Evolutionary conservation across 1,140 invertebrate genomes (phyloP), one percentile per base, ranked within the genome.

Genomic region (Procambarus virginalis): DNA sequence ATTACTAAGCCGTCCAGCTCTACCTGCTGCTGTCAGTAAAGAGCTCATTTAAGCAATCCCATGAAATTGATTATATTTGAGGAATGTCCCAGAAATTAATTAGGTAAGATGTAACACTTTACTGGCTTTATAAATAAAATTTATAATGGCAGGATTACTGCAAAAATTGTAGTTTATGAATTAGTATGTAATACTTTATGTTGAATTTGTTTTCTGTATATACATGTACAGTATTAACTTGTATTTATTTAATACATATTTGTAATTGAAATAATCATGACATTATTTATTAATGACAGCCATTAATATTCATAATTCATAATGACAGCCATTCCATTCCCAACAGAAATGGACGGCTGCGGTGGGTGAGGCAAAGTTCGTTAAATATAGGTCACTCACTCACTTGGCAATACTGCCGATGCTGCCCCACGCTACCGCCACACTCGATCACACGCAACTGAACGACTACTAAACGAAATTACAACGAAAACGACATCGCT

Each of bases 371-470:
- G 86, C 78, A 45, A 78, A 81, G 86, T 58, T 75, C 64, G 64
- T 55, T 55, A 88, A 84, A 84, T 49, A 55, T n/a, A n/a, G 48
- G 45, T 75, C 86, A 81, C 86, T 73, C 86, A 73, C 64, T 51
- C 58, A 70, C 51, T 58, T 51, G 78, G 78, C 60, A 73, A 64
- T 51, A 70, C 79, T 73, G 68, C 78, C 58, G 55, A 81, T 48
- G 86, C 86, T 88, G 86, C 86, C 86, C 77, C 86, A 88, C 78
- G 55, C 86, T 81, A 88, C 86, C 86, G 86, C 86, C 86, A 88
- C 86, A 88, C 86, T 88, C 86, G 86, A 88, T 81, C 86, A 88
- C 86, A 81, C 79, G 78, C 86, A 81, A 88, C 86, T 80, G 46
- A 34, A 80, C 86, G 86, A 88, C 86, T 75, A 8, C 82, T 10